phyloP scores from a whole-genome alignment of 2,797 vertebrate genomes.

The Hydrolagus colliei region DNA sequence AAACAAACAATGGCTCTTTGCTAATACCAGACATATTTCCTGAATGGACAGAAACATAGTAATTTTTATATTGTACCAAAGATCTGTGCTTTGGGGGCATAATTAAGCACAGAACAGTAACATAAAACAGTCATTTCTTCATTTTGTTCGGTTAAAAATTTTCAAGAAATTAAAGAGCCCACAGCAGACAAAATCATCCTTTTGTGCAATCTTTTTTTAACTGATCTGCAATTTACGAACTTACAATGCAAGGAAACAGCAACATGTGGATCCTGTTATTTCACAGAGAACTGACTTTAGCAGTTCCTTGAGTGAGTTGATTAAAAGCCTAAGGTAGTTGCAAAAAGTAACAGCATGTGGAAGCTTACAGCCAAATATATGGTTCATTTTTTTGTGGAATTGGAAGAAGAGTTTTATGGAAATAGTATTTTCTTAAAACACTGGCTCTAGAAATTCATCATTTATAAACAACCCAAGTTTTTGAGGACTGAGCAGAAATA shows the following conservation, averaged over 20 bases:
- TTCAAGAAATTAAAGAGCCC: slow-evolving; percentile 18
- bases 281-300: slow-evolving; percentile 22
- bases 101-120: slow-evolving; percentile 23
- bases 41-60: slow-evolving; percentile 8
- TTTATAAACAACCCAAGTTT: too few relatives aligned
- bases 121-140: slow-evolving; percentile 10
- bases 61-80: slow-evolving; percentile 26
- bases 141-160: slow-evolving; percentile 14
- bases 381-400: slow-evolving; percentile 23
- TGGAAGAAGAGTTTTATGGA: slow-evolving; percentile 15
- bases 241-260: slow-evolving; percentile 25
- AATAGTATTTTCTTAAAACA: slow-evolving; percentile 21
- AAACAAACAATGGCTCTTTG: background rate
- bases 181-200: slow-evolving; percentile 31
- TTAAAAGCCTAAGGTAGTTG: slow-evolving; percentile 28
- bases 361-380: slow-evolving; percentile 9
- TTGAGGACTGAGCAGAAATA: too few relatives aligned
- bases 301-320: slow-evolving; percentile 28
- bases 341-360: slow-evolving; percentile 26
- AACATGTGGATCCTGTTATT: slow-evolving; percentile 29
- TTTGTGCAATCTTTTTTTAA: slow-evolving; percentile 27
- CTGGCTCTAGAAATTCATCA: background rate
- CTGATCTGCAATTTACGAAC: slow-evolving; percentile 25
- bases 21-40: background rate
- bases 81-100: background rate